Evolutionary conservation across 2,888 invertebrate species (phyloP).

Genomic region (Drosophila barbarae): DNA sequence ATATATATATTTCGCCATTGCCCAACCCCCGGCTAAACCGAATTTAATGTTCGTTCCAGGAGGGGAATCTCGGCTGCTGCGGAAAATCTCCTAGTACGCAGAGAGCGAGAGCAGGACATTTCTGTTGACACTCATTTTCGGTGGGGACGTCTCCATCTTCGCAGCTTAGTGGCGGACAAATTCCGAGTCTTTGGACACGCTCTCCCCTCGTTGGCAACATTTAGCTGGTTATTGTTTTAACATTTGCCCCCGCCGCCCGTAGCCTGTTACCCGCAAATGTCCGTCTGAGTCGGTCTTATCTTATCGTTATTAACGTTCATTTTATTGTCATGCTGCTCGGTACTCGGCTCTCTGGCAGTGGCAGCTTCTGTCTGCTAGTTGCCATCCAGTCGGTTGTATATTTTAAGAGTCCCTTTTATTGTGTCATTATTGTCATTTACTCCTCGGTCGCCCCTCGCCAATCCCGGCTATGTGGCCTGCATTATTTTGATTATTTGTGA

Average conservation of each 20-base stretch:
- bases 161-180: constrained; percentile 51
- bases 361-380: constrained; percentile 47
- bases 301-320: constrained; percentile 74
- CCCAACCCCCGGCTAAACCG: constrained; percentile 13
- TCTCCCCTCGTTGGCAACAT: constrained; percentile 50
- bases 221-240: constrained; percentile 74
- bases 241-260: constrained; percentile 51
- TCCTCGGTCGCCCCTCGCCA: constrained; percentile 37
- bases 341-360: constrained; percentile 15
- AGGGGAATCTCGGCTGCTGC: constrained; percentile 3
- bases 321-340: constrained; percentile 65
- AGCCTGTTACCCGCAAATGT: constrained; percentile 15
- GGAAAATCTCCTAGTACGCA: constrained; percentile 11
- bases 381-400: constrained; percentile 65
- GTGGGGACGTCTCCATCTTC: constrained; percentile 35
- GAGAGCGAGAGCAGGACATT: constrained; percentile 14
- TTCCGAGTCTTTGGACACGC: constrained; percentile 53
- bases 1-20: constrained; percentile 31
- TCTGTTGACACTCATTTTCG: constrained; percentile 40
- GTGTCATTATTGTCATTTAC: constrained; percentile 74
- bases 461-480: constrained; percentile 47
- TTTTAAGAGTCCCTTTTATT: constrained; percentile 70
- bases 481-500: constrained; percentile 73
- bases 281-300: constrained; percentile 61
- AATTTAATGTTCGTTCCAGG: constrained; percentile 44